A percentile compares a stretch with the other conserved stretches of the same genome.
phyloP scores from a whole-genome alignment of 2,888 invertebrate species.

The Barypeithes pellucidus region DNA sequence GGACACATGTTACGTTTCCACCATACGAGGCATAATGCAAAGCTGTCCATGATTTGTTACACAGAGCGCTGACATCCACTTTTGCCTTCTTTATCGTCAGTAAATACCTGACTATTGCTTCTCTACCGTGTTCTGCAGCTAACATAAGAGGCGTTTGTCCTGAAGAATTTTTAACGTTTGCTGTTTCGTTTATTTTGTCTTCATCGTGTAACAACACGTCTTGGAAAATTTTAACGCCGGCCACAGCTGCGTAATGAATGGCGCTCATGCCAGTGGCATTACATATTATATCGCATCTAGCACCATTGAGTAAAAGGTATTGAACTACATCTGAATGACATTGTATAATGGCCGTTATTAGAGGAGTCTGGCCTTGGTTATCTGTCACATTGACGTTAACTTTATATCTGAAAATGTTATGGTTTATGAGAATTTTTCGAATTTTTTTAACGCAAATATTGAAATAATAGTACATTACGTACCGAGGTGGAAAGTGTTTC shows the following conservation, averaged over 20 bases:
- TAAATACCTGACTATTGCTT: background rate
- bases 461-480: too few species aligned
- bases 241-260: background rate
- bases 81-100: background rate
- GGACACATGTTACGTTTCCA: background rate
- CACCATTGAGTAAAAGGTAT: background rate
- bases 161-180: background rate
- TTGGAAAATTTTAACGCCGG: background rate
- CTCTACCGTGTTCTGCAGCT: background rate
- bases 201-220: background rate
- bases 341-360: background rate
- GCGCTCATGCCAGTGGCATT: background rate
- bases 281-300: background rate
- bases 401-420: background rate
- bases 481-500: too few species aligned
- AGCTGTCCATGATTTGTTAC: constrained; percentile 7
- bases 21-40: constrained; percentile 11
- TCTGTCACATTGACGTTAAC: background rate
- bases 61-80: background rate
- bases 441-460: too few species aligned
- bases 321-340: background rate
- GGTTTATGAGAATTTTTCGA: too few species aligned
- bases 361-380: background rate
- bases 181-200: background rate
- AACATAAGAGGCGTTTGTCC: background rate